These are phyloP conservation scores for Cotesia typhae DNA, from an alignment of 1,140 invertebrate genomes.

Conservation along the genomic window DNA sequence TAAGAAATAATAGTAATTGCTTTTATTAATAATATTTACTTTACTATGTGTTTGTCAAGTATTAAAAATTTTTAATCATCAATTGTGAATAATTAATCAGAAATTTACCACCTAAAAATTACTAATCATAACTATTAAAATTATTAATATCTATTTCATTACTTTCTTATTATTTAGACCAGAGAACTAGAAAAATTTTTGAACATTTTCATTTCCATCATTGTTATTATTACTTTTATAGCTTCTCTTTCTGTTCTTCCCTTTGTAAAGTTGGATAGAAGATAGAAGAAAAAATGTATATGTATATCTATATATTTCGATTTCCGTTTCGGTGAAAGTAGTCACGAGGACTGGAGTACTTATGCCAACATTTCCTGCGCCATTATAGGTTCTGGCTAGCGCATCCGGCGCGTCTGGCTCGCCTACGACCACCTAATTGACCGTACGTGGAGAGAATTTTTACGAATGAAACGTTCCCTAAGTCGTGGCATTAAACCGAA, in stretches of 20 bases:
- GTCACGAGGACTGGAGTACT: constrained; percentile 22
- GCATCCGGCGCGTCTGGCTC: constrained; percentile 31
- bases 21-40: no score
- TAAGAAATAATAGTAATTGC: not conserved
- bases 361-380: constrained; percentile 18
- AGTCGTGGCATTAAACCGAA: not conserved
- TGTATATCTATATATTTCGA: not conserved
- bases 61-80: no score
- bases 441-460: constrained; percentile 47
- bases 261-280: not conserved
- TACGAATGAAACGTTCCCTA: constrained; percentile 1
- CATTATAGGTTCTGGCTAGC: constrained; percentile 25
- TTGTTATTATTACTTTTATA: no score
- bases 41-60: no score
- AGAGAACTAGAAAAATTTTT: no score
- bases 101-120: no score
- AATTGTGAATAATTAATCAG: no score
- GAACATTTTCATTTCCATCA: no score
- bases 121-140: no score
- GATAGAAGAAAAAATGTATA: not conserved
- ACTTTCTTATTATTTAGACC: no score
- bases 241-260: no score
- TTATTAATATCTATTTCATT: no score
- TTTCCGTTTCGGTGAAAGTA: constrained; percentile 26
- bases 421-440: constrained; percentile 46